Evolutionary conservation across 1,140 invertebrate genomes (phyloP).

Genomic region (Leptopilina clavipes): DNA sequence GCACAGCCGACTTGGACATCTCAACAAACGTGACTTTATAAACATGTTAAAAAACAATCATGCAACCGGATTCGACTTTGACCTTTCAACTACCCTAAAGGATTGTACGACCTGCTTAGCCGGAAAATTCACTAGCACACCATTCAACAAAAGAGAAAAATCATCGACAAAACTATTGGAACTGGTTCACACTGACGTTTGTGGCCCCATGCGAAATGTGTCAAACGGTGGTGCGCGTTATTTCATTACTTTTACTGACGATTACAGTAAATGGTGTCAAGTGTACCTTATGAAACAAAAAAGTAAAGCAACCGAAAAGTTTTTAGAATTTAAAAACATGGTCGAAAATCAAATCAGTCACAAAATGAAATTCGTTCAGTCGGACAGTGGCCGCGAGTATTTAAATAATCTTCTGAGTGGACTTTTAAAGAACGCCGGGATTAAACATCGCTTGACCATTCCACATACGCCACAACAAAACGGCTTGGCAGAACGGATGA

Average conservation of each 20-base stretch:
- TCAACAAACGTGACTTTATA: neutral
- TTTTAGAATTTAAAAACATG: constrained; percentile 1
- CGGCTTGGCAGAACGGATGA: neutral
- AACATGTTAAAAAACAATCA: neutral
- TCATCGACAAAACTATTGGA: neutral
- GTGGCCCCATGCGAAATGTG: neutral
- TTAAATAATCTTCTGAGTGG: neutral
- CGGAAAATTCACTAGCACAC: neutral
- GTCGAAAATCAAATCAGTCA: neutral
- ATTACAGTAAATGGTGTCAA: neutral
- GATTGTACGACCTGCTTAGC: neutral
- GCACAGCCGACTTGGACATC: neutral
- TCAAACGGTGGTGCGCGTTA: neutral
- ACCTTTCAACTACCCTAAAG: neutral
- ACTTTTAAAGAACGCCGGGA: neutral
- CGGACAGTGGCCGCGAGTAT: neutral
- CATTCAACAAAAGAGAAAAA: neutral
- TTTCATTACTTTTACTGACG: neutral
- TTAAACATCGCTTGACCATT: neutral
- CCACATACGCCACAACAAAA: constrained; percentile 2
- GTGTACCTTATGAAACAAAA: constrained; percentile 1
- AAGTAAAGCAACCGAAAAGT: constrained; percentile 4
- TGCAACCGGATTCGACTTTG: neutral
- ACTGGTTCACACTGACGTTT: neutral
- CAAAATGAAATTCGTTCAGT: neutral